A percentile compares a stretch with the other conserved stretches of the same genome.
These are phyloP conservation scores for Bombyx huttoni DNA, from an alignment of 2,888 invertebrate species.

Conservation along the genomic window DNA sequence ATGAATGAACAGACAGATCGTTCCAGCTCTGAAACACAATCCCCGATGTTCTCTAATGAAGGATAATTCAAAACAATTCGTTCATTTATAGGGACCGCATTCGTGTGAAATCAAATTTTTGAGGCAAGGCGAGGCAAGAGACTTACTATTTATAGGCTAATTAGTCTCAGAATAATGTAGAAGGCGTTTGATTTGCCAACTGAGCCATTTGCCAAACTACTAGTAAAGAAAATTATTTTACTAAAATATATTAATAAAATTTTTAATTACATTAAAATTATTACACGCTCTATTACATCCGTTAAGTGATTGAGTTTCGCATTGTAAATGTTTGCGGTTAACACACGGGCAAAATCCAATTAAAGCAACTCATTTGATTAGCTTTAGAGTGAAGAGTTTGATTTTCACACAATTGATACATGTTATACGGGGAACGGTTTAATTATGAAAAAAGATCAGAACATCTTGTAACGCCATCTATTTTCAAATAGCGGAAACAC, in stretches of 20 bases:
- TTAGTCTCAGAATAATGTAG: conserved; percentile 46
- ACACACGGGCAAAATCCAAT: background rate
- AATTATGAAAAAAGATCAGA: too few species aligned
- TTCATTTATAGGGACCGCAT: background rate
- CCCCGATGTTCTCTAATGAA: background rate
- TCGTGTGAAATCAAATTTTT: conserved; percentile 30
- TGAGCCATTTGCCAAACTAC: conserved; percentile 21
- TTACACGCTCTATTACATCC: conserved; percentile 19
- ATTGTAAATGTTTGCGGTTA: background rate
- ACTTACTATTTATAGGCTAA: conserved; percentile 40
- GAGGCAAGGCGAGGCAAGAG: conserved; percentile 22
- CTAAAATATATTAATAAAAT: too few species aligned
- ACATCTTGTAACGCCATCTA: too few species aligned
- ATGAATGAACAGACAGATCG: background rate
- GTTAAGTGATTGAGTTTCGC: background rate
- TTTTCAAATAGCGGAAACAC: too few species aligned
- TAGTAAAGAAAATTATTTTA: too few species aligned
- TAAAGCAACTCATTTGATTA: background rate
- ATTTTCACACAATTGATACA: too few species aligned
- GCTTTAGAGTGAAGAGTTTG: background rate
- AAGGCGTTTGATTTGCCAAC: too few species aligned
- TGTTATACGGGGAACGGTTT: too few species aligned
- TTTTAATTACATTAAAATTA: conserved; percentile 46
- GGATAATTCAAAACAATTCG: background rate
- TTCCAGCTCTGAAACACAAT: background rate